These are phyloP conservation scores for Syritta pipiens DNA, from an alignment of 2,888 invertebrate species.

Conservation along the genomic window DNA sequence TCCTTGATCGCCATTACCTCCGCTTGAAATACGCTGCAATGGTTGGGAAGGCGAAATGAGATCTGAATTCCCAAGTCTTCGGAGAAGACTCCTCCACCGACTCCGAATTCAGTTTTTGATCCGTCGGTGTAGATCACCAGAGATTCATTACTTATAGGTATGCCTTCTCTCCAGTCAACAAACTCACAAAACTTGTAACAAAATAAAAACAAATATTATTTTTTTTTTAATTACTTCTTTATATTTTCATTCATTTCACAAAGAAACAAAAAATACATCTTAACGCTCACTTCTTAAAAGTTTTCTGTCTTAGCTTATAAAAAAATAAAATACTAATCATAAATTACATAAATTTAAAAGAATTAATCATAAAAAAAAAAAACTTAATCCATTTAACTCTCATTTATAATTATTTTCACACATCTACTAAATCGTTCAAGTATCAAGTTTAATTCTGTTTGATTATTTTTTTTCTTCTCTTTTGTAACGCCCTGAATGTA, in stretches of 20 bases:
- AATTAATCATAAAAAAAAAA: slow-evolving; percentile 36
- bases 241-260: slow-evolving; percentile 64
- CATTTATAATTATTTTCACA: slow-evolving; percentile 38
- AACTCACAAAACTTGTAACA: not conserved
- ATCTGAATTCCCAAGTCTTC: no score
- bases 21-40: no score
- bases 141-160: no score
- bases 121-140: no score
- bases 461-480: no score
- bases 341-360: slow-evolving; percentile 65
- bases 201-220: slow-evolving; percentile 17
- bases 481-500: slow-evolving; percentile 10
- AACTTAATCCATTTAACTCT: slow-evolving; percentile 51
- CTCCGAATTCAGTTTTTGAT: no score
- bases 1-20: no score
- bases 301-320: slow-evolving; percentile 40
- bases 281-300: slow-evolving; percentile 59
- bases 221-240: slow-evolving; percentile 66
- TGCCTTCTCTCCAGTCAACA: not conserved
- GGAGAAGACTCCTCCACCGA: no score
- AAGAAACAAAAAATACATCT: slow-evolving; percentile 60
- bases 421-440: not conserved
- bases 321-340: slow-evolving; percentile 66
- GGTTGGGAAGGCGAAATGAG: no score
- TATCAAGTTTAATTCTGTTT: not conserved